Percentiles rank a stretch among this genome's conserved stretches.
phyloP scores from a whole-genome alignment of 2,113 vertebrate species.

The Poeciliopsis retropinna region DNA sequence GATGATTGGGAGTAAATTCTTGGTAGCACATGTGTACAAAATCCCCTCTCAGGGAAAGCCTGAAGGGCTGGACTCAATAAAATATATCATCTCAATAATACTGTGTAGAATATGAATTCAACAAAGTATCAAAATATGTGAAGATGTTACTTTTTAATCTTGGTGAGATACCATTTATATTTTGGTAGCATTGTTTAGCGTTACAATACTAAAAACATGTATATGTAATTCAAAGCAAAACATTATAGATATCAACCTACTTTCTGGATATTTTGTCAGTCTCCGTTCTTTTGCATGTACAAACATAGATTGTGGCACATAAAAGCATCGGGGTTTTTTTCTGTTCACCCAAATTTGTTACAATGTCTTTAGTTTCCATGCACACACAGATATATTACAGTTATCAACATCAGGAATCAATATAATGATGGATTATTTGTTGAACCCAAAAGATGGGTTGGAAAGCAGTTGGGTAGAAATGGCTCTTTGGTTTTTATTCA shows the following conservation, averaged over 20 bases:
- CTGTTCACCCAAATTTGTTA: constrained; percentile 19
- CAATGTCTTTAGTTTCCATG: not conserved
- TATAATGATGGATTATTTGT: constrained; percentile 15
- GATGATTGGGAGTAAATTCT: not conserved
- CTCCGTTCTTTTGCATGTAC: constrained; percentile 10
- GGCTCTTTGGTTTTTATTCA: constrained; percentile 25
- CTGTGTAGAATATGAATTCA: constrained; percentile 37
- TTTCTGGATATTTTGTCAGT: not conserved
- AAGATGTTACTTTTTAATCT: not conserved
- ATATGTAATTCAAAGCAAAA: not conserved
- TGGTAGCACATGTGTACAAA: not conserved
- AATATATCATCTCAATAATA: constrained; percentile 42
- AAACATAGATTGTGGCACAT: not conserved
- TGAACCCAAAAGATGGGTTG: not conserved
- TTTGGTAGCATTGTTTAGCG: not conserved
- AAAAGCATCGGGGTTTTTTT: not conserved
- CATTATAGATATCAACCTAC: constrained; percentile 22
- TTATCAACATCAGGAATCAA: constrained; percentile 34
- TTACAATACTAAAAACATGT: not conserved
- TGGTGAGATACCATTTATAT: not conserved
- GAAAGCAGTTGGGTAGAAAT: constrained; percentile 1
- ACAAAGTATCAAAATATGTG: constrained; percentile 20
- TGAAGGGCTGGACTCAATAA: not conserved
- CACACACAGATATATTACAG: constrained; percentile 18
- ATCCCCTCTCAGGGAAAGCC: not conserved